These are phyloP conservation scores for Pteromalus puparum DNA, from an alignment of 1,140 invertebrate genomes.

Conservation along the genomic window DNA sequence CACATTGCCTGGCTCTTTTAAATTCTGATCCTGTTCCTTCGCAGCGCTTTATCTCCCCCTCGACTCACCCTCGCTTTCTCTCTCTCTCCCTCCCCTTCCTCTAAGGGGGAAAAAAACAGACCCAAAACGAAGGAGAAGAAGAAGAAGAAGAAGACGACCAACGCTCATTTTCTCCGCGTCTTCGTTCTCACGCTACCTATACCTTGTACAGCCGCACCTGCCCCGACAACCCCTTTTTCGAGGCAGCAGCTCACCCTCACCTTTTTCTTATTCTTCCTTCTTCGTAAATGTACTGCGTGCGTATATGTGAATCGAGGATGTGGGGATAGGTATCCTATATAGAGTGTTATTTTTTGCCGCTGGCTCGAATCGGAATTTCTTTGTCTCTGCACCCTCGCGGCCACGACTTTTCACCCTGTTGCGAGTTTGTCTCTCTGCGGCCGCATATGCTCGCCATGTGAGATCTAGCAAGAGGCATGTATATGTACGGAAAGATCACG, in stretches of 20 bases:
- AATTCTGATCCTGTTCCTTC: neutral
- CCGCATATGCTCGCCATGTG: conserved; percentile 8
- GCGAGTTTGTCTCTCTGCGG: neutral
- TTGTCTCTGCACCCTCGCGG: neutral
- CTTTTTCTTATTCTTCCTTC: neutral
- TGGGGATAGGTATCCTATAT: neutral
- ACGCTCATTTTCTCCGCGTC: neutral
- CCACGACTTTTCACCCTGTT: conserved; percentile 7
- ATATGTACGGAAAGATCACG: too few relatives aligned
- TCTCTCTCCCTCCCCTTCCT: conserved; percentile 22
- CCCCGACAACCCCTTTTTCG: conserved; percentile 34
- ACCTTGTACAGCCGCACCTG: neutral
- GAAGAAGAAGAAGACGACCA: neutral
- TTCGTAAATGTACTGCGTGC: neutral
- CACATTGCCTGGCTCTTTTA: neutral
- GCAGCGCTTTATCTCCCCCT: neutral
- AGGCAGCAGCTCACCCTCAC: neutral
- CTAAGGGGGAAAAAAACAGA: neutral
- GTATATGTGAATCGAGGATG: neutral
- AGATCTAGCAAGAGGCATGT: neutral
- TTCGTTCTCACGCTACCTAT: conserved; percentile 31
- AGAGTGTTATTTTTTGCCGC: neutral
- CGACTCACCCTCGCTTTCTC: conserved; percentile 35
- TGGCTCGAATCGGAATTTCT: neutral
- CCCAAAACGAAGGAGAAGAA: conserved; percentile 8